A percentile compares a stretch with the other conserved stretches of the same genome.
Conservation (phyloP, 1,140 invertebrate genomes). For the Euborellia annulipes region DNA sequence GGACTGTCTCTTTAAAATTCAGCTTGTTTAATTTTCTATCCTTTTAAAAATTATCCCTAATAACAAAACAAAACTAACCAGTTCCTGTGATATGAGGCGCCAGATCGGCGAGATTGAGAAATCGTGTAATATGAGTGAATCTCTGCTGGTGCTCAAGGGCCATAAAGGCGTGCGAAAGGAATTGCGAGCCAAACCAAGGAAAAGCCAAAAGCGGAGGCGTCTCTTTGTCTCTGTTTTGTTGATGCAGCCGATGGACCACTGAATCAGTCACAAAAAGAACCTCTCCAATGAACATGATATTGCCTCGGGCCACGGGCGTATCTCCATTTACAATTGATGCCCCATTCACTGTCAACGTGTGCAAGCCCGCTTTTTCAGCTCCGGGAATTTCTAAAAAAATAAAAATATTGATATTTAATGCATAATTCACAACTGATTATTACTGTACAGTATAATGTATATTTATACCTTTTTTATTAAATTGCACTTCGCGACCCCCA, state of each 20-base stretch:
- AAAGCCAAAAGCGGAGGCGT: constrained; percentile 42
- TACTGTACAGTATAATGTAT: too few relatives aligned
- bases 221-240: constrained; percentile 42
- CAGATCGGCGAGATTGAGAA: constrained; percentile 38
- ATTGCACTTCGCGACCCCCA: constrained; percentile 35
- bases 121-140: constrained; percentile 38
- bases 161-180: constrained; percentile 41
- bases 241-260: constrained; percentile 38
- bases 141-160: constrained; percentile 33
- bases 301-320: constrained; percentile 37
- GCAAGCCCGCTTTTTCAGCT: too few relatives aligned
- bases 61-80: constrained; percentile 15
- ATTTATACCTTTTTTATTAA: constrained; percentile 34
- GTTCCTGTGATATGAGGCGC: constrained; percentile 37
- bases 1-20: too few relatives aligned
- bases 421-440: too few relatives aligned
- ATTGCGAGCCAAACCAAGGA: constrained; percentile 44
- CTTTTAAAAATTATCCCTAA: too few relatives aligned
- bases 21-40: too few relatives aligned
- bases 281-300: constrained; percentile 42
- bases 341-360: constrained; percentile 33
- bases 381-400: not conserved
- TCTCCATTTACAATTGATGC: constrained; percentile 38
- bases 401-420: too few relatives aligned
- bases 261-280: constrained; percentile 41